Percentiles rank a stretch among this genome's conserved stretches.
These are phyloP conservation scores for Drosophila meridiana DNA, from an alignment of 2,888 invertebrate genomes.

Conservation along the genomic window DNA sequence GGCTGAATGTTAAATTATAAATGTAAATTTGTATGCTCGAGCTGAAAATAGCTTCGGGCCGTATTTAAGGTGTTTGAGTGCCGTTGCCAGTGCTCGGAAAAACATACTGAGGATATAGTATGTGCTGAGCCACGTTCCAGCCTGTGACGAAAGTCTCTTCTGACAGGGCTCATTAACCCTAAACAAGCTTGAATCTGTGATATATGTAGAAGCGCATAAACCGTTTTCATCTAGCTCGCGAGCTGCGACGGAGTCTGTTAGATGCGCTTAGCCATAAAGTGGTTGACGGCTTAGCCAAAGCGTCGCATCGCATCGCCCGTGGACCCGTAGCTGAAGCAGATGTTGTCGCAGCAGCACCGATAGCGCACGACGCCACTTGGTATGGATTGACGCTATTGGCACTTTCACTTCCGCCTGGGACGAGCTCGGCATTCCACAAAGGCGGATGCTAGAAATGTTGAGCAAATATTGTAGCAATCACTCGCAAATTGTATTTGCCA, in stretches of 20 bases:
- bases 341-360: slow-evolving; percentile 35
- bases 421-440: not conserved
- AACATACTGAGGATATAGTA: not conserved
- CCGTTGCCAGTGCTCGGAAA: slow-evolving; percentile 11
- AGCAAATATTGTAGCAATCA: slow-evolving; percentile 23
- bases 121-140: not conserved
- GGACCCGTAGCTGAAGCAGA: slow-evolving; percentile 1
- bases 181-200: slow-evolving; percentile 16
- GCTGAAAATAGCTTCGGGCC: slow-evolving; percentile 58
- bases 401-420: slow-evolving; percentile 24
- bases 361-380: slow-evolving; percentile 51
- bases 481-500: slow-evolving; percentile 41
- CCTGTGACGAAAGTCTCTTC: slow-evolving; percentile 5
- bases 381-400: slow-evolving; percentile 5
- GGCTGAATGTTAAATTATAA: slow-evolving; percentile 56
- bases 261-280: slow-evolving; percentile 23
- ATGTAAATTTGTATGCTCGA: slow-evolving; percentile 63
- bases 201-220: slow-evolving; percentile 4
- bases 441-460: slow-evolving; percentile 16
- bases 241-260: not conserved
- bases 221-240: not conserved
- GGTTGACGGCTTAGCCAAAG: slow-evolving; percentile 2
- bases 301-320: not conserved
- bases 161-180: slow-evolving; percentile 27
- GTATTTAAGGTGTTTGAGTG: slow-evolving; percentile 46